phyloP scores from a whole-genome alignment of 2,113 vertebrate genomes.

The Isichthys henryi region DNA sequence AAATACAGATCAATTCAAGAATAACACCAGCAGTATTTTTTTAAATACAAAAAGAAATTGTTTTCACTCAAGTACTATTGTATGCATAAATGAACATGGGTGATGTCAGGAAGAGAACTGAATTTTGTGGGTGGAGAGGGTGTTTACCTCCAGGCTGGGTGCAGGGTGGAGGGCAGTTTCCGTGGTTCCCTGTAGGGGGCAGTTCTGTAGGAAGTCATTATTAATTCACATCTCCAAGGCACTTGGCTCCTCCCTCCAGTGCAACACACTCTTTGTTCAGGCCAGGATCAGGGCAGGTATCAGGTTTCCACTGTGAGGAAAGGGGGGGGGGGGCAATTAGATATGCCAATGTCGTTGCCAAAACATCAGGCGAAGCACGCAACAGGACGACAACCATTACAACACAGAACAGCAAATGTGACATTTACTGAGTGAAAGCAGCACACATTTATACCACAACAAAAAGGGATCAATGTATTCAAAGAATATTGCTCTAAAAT shows the following conservation, averaged over 20 bases:
- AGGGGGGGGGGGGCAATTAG: background rate
- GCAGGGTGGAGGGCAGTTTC: slow-evolving; percentile 51
- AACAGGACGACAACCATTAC: background rate
- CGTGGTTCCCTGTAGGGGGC: slow-evolving; percentile 66
- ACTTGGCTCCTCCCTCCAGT: slow-evolving; percentile 38
- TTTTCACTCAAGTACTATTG: background rate
- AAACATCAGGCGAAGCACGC: background rate
- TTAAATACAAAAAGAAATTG: background rate
- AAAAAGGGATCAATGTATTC: background rate
- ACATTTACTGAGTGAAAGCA: background rate
- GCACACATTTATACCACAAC: background rate
- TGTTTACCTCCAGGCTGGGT: slow-evolving; percentile 63
- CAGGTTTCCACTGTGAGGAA: slow-evolving; percentile 32
- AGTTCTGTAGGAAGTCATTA: slow-evolving; percentile 65
- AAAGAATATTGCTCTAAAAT: background rate
- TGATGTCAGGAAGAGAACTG: background rate
- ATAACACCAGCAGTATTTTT: background rate
- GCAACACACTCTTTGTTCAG: slow-evolving; percentile 44
- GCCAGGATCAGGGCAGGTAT: slow-evolving; percentile 42
- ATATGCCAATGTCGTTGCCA: background rate
- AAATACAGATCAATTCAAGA: background rate
- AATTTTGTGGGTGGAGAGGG: background rate
- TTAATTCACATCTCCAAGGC: slow-evolving; percentile 58
- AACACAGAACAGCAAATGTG: background rate
- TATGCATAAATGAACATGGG: background rate